Evolutionary conservation across 23 tunicate genomes (phyloP), one percentile per base, ranked within the genome.

Genomic region (Phallusia fumigata): DNA sequence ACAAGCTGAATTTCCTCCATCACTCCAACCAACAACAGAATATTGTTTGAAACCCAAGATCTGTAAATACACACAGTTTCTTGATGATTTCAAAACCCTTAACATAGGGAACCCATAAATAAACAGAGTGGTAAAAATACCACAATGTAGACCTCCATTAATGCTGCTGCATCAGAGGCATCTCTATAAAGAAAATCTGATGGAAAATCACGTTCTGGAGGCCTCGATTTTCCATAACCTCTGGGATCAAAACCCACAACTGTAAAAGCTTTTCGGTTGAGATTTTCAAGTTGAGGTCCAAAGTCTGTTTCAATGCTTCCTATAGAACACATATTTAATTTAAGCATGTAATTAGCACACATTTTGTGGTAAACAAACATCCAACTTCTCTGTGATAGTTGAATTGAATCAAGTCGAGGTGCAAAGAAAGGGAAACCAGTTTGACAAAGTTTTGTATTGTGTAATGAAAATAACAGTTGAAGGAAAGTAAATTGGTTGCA

Each of bases 21-120:
- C 98, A 75, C 98, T 94, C 98, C 98, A 94, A 35, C 98, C 98
- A 82, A 94, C 90, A 47, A 89, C 31, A 36, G 98, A 94, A 75
- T 77, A 94, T 52, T 15, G 49, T 52, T 52, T 19, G 52, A 28
- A 53, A 40, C 83, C 83, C 30, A 79, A 53, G 8, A 40, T 31
- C 83, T 79, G 52, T 13, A 58, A n/a, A n/a, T n/a, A n/a, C n/a
- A n/a, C n/a, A n/a, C n/a, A n/a, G n/a, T n/a, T n/a, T n/a, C n/a
- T n/a, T n/a, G n/a, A n/a, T n/a, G n/a, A n/a, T n/a, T n/a, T n/a
- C n/a, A n/a, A n/a, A n/a, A n/a, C n/a, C n/a, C n/a, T n/a, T n/a
- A n/a, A n/a, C n/a, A n/a, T 51, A 51, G 58, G 18, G 18, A 51
- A 51, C 18, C 15, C 18, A 51, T 51, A 13, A 15, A 51, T 51